Conservation (phyloP, 2,113 vertebrate genomes). For the Clarias magur region DNA sequence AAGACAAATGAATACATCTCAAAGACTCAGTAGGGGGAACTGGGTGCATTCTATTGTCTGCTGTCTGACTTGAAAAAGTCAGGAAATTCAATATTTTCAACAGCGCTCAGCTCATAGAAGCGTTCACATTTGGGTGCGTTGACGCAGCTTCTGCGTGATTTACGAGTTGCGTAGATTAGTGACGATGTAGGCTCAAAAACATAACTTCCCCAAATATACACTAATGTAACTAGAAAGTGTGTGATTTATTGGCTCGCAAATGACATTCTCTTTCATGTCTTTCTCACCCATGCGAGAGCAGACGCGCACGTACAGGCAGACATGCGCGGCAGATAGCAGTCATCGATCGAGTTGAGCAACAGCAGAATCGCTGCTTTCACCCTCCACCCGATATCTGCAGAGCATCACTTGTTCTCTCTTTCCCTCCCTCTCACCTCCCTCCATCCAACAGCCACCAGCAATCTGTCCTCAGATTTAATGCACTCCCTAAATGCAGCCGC, state of each 20-base stretch:
- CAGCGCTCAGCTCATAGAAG: neutral
- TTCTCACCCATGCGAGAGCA: neutral
- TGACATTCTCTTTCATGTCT: slow-evolving; percentile 3
- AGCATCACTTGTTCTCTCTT: slow-evolving; percentile 34
- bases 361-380: slow-evolving; percentile 25
- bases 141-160: neutral
- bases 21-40: neutral
- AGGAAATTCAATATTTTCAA: neutral
- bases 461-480: slow-evolving; percentile 57
- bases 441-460: slow-evolving; percentile 51
- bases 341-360: slow-evolving; percentile 44
- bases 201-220: neutral
- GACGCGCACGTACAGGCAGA: neutral
- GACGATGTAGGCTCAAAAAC: too few relatives aligned
- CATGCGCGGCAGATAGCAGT: neutral
- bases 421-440: slow-evolving; percentile 6
- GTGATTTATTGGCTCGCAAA: neutral
- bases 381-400: slow-evolving; percentile 44
- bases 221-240: neutral
- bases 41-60: neutral
- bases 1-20: neutral
- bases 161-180: neutral
- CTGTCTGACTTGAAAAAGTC: neutral
- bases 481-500: slow-evolving; percentile 59
- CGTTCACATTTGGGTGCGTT: neutral